Percentiles rank a stretch among this genome's conserved stretches.
Conservation (phyloP, 1,140 invertebrate genomes). For the Babylonia areolata region DNA sequence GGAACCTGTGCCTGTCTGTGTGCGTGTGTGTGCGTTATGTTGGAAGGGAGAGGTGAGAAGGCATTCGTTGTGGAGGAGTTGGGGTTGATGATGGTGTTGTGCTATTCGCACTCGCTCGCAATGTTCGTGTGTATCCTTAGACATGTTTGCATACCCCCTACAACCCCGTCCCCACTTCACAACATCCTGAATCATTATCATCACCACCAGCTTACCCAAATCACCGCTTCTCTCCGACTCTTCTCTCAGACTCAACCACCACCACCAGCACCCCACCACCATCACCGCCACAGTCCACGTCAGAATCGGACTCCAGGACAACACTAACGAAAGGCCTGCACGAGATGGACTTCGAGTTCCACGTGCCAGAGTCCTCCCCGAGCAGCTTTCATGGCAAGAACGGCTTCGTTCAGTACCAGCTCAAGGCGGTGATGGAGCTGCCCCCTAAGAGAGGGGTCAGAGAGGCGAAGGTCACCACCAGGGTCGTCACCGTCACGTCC, state of each 20-base stretch:
- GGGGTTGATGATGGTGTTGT: no score
- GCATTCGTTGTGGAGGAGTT: no score
- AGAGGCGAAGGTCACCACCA: background rate
- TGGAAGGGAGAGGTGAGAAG: no score
- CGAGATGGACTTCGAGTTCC: slow-evolving; percentile 1
- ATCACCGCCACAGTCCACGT: no score
- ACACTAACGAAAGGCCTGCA: background rate
- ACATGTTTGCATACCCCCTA: background rate
- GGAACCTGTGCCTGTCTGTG: no score
- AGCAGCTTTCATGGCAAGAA: background rate
- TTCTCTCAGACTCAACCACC: background rate
- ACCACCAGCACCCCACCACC: background rate
- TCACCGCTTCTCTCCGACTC: background rate
- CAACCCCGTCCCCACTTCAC: no score
- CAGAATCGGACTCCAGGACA: background rate
- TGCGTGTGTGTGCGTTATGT: no score
- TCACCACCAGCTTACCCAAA: no score
- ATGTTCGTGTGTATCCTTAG: no score
- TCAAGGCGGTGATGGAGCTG: background rate
- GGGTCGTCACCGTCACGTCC: background rate
- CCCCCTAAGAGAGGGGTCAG: background rate
- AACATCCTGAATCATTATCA: no score
- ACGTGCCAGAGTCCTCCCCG: background rate
- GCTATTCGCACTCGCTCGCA: background rate
- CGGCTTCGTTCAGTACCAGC: background rate